A percentile compares a stretch with the other conserved stretches of the same genome.
Conservation (phyloP, 2,797 vertebrate genomes). For the Sitta carolinensis region DNA sequence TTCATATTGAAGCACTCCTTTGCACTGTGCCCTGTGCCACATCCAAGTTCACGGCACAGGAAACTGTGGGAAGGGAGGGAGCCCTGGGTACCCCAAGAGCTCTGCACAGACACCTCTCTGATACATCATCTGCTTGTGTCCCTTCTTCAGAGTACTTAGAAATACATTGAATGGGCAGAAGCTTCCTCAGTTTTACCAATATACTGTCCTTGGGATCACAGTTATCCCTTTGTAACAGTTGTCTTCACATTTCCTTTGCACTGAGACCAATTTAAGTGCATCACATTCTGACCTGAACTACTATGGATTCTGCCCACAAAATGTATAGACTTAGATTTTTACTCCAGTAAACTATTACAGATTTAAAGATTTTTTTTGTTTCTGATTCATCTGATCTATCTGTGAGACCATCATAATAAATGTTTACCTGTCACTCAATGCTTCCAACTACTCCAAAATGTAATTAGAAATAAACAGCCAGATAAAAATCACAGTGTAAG, state of each 20-base stretch:
- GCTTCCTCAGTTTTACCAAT: not conserved
- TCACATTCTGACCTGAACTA: not conserved
- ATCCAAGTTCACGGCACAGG: rapidly evolving
- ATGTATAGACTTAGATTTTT: not conserved
- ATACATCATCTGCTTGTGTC: not conserved
- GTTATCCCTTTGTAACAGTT: not conserved
- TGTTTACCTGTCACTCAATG: not conserved
- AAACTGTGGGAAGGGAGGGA: not conserved
- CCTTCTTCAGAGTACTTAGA: not conserved
- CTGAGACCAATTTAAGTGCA: not conserved
- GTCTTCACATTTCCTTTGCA: not conserved
- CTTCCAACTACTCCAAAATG: not conserved
- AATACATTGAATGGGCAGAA: not conserved
- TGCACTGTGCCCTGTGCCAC: not conserved
- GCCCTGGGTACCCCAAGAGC: not conserved
- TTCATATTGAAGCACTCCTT: not conserved
- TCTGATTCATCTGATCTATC: not conserved
- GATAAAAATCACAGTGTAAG: not conserved
- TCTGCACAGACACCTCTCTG: not conserved
- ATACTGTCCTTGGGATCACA: not conserved
- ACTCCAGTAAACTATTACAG: not conserved
- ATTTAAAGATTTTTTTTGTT: not conserved
- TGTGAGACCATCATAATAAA: not conserved
- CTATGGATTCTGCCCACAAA: not conserved
- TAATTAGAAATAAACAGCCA: not conserved